phyloP scores from a whole-genome alignment of 2,113 vertebrate genomes.

The Protobothrops flavoviridis region DNA sequence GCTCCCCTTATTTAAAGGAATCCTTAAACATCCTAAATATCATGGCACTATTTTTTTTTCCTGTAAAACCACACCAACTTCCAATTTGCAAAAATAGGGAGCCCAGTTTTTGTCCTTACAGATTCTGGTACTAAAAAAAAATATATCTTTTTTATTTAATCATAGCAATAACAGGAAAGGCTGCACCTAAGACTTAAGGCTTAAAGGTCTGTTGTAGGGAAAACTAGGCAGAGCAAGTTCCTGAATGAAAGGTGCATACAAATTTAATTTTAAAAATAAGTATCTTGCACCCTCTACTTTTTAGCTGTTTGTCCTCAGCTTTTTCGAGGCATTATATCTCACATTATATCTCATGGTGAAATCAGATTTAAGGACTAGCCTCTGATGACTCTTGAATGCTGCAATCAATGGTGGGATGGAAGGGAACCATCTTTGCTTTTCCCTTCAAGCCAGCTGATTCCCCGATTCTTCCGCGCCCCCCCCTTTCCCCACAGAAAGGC shows the following conservation, averaged over 20 bases:
- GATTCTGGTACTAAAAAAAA: neutral
- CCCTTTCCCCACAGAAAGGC: neutral
- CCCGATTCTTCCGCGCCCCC: too few species aligned
- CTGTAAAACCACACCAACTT: neutral
- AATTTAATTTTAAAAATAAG: neutral
- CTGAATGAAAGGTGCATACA: neutral
- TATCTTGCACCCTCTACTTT: neutral
- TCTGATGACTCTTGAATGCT: neutral
- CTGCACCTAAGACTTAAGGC: neutral
- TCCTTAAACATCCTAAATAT: neutral
- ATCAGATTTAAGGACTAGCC: neutral
- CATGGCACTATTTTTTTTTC: neutral
- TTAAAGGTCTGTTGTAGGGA: neutral
- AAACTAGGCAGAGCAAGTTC: neutral
- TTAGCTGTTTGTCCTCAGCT: neutral
- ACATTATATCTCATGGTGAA: too few species aligned
- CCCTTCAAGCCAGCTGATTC: neutral
- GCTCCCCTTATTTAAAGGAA: neutral
- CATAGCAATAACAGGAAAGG: neutral
- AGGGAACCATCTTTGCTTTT: neutral
- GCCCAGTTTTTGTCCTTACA: neutral
- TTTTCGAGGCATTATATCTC: neutral
- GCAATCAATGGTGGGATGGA: neutral
- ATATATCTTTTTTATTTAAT: neutral
- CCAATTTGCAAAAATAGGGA: neutral